Percentiles rank a stretch among this genome's conserved stretches.
Evolutionary conservation across 1,140 invertebrate species (phyloP).

Genomic region (Pseudomyrmex concolor): DNA sequence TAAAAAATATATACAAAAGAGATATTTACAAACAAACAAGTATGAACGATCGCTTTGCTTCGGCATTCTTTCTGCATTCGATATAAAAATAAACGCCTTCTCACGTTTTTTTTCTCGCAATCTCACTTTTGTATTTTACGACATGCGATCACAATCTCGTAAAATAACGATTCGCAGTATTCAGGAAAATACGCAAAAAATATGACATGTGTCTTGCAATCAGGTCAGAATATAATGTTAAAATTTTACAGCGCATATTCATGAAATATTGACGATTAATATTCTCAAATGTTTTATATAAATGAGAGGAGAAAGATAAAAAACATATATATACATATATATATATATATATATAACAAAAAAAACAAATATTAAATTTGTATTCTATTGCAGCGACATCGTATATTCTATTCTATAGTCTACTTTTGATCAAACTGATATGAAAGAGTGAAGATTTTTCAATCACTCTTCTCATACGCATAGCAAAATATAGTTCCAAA

Average conservation of each 20-base stretch:
- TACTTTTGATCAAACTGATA: slow-evolving; percentile 7
- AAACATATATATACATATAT: too few species aligned
- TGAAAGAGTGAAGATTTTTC: not conserved
- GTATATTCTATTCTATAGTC: not conserved
- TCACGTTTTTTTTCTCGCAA: slow-evolving; percentile 20
- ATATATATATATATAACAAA: not conserved
- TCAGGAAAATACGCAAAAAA: slow-evolving; percentile 29
- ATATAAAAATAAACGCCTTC: slow-evolving; percentile 66
- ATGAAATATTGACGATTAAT: slow-evolving; percentile 27
- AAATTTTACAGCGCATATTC: not conserved
- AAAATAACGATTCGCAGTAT: slow-evolving; percentile 45
- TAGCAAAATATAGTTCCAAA: slow-evolving; percentile 44
- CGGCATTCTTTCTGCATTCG: slow-evolving; percentile 21
- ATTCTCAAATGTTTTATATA: not conserved
- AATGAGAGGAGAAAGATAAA: not conserved
- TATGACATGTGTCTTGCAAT: not conserved
- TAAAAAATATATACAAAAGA: slow-evolving; percentile 75
- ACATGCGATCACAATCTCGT: slow-evolving; percentile 21
- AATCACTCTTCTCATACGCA: slow-evolving; percentile 18
- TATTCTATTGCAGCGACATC: not conserved
- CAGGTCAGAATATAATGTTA: not conserved
- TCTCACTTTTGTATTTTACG: slow-evolving; percentile 18
- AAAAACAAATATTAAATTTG: slow-evolving; percentile 5
- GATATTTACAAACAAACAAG: slow-evolving; percentile 73
- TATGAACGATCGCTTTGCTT: slow-evolving; percentile 12